phyloP scores from a whole-genome alignment of 2,797 vertebrate genomes.

The Acanthopagrus latus region DNA sequence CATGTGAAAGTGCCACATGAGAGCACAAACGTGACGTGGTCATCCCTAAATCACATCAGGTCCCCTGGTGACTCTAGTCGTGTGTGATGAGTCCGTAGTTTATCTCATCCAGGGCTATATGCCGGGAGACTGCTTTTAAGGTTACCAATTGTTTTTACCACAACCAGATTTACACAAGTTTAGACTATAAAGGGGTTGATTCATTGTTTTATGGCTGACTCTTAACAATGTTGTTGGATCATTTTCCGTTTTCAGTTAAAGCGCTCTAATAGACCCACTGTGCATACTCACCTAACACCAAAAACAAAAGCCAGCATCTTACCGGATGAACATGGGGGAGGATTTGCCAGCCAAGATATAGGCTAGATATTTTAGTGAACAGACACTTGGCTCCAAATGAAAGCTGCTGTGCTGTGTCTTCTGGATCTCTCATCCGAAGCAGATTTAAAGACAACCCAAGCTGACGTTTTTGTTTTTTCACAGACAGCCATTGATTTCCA shows the following conservation, averaged over 20 bases:
- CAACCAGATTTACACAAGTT: background rate
- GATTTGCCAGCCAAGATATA: background rate
- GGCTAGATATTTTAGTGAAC: background rate
- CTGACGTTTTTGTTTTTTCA: background rate
- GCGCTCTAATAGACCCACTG: background rate
- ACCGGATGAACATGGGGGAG: too few species aligned
- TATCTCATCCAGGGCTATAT: too few species aligned
- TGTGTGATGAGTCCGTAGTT: too few species aligned
- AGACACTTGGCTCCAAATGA: background rate
- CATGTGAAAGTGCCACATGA: too few species aligned
- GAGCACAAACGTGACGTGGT: too few species aligned
- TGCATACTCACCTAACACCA: background rate
- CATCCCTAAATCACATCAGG: too few species aligned
- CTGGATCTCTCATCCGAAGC: background rate
- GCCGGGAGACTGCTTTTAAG: background rate
- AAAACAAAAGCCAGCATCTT: background rate
- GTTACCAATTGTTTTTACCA: background rate
- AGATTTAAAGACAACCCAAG: background rate
- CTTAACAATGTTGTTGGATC: background rate
- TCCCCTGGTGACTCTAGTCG: too few species aligned
- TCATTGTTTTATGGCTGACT: background rate
- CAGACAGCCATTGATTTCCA: background rate
- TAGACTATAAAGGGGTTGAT: background rate
- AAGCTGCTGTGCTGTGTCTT: background rate
- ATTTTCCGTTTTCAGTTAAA: background rate